Percentiles rank a stretch among this genome's conserved stretches.
phyloP scores from a whole-genome alignment of 1,140 invertebrate genomes.

The Brachionus paranguensis region DNA sequence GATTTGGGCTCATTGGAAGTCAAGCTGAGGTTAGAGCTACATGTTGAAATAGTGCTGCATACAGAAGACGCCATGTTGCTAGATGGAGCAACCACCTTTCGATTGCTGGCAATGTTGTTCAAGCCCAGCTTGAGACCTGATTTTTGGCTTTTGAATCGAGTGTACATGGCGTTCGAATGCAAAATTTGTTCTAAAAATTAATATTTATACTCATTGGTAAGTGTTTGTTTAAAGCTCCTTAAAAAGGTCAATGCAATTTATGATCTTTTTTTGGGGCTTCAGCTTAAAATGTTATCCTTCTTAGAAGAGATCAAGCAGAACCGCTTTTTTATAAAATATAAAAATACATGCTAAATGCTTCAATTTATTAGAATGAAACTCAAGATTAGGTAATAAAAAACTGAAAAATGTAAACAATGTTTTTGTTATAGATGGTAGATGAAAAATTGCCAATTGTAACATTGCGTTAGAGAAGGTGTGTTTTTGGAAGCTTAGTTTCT shows the following conservation, averaged over 20 bases:
- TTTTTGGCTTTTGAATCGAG: constrained; percentile 33
- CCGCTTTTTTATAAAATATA: background rate
- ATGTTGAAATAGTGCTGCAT: background rate
- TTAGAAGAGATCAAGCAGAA: background rate
- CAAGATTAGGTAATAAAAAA: background rate
- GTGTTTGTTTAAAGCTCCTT: background rate
- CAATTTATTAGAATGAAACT: background rate
- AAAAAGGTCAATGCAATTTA: background rate
- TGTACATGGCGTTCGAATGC: constrained; percentile 7
- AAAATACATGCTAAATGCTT: background rate
- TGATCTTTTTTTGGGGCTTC: background rate
- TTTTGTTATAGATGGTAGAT: background rate
- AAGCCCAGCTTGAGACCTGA: constrained; percentile 29
- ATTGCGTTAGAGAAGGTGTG: constrained; percentile 26
- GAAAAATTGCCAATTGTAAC: background rate
- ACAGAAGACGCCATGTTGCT: background rate
- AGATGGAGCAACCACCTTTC: constrained; percentile 9
- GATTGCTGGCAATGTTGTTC: background rate
- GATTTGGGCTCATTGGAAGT: background rate
- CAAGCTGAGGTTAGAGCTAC: background rate
- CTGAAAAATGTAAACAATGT: background rate
- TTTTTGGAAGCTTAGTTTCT: background rate
- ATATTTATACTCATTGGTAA: background rate
- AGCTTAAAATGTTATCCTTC: background rate
- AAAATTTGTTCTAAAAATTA: background rate